Conservation (phyloP, 2,888 invertebrate species). For the Aleiodes alternator region DNA sequence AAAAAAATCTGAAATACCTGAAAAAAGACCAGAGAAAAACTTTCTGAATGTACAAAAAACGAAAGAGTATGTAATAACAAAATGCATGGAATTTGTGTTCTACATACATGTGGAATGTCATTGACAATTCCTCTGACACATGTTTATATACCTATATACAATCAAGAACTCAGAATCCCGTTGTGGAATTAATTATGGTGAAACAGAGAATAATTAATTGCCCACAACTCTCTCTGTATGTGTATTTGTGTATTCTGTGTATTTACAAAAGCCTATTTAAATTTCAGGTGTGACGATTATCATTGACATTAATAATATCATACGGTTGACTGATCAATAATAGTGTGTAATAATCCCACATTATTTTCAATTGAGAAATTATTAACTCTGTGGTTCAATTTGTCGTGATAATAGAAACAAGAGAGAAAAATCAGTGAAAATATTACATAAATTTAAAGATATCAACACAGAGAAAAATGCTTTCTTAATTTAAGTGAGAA, state of each 20-base stretch:
- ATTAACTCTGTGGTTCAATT: no score
- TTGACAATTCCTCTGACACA: conserved; percentile 16
- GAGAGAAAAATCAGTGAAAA: no score
- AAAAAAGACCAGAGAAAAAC: background rate
- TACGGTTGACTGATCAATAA: background rate
- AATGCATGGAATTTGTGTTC: conserved; percentile 17
- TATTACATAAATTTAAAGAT: no score
- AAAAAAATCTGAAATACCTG: background rate
- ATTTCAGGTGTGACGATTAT: conserved; percentile 18
- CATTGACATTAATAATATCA: conserved; percentile 13
- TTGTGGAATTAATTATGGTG: conserved; percentile 16
- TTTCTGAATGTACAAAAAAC: background rate
- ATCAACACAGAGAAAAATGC: no score
- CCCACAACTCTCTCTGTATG: background rate
- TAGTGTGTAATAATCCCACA: background rate
- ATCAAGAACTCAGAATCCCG: conserved; percentile 10
- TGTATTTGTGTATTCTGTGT: background rate
- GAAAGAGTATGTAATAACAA: conserved; percentile 23
- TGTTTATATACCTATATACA: conserved; percentile 13
- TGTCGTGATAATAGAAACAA: no score
- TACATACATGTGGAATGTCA: conserved; percentile 2
- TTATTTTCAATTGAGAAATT: no score
- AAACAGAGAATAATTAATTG: conserved; percentile 19
- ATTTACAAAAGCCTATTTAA: background rate
- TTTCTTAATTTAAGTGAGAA: no score